Conservation (phyloP, 2,888 invertebrate genomes). For the Anoplius nigerrimus region DNA sequence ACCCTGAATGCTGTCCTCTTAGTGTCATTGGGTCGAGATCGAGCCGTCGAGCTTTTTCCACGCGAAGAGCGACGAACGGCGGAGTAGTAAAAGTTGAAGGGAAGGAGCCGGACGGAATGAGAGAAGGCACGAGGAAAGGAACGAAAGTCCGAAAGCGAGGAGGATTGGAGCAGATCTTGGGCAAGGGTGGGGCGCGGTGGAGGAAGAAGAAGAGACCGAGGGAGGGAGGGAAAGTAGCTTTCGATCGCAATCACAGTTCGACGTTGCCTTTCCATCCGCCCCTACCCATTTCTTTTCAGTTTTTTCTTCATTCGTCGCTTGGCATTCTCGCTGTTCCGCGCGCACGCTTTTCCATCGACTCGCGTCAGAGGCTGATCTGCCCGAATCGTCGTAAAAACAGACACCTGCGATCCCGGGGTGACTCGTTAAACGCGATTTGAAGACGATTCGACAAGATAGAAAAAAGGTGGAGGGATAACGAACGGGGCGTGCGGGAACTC, state of each 20-base stretch:
- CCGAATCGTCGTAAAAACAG: constrained; percentile 33
- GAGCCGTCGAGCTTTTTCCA: constrained; percentile 11
- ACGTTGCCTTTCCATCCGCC: constrained; percentile 1
- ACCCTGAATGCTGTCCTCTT: constrained; percentile 34
- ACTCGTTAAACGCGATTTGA: constrained; percentile 37
- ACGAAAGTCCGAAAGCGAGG: neutral
- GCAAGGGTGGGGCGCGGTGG: neutral
- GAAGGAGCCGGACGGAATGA: neutral
- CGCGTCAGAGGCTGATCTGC: constrained; percentile 22
- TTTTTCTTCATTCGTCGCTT: neutral
- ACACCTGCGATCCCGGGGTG: constrained; percentile 29
- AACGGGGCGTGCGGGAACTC: constrained; percentile 2
- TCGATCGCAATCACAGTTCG: constrained; percentile 31
- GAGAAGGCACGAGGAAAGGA: neutral
- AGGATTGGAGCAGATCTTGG: constrained; percentile 10
- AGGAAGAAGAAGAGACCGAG: neutral
- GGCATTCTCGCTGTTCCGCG: neutral
- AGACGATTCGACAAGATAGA: constrained; percentile 3
- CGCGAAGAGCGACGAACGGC: neutral
- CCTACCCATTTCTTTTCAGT: constrained; percentile 4
- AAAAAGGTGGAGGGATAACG: constrained; percentile 10
- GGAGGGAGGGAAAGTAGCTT: constrained; percentile 18
- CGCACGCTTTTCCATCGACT: neutral
- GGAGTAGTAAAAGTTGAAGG: too few relatives aligned
- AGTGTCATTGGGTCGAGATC: constrained; percentile 31